phyloP scores from a whole-genome alignment of 2,113 vertebrate genomes.

The Okapia johnstoni region DNA sequence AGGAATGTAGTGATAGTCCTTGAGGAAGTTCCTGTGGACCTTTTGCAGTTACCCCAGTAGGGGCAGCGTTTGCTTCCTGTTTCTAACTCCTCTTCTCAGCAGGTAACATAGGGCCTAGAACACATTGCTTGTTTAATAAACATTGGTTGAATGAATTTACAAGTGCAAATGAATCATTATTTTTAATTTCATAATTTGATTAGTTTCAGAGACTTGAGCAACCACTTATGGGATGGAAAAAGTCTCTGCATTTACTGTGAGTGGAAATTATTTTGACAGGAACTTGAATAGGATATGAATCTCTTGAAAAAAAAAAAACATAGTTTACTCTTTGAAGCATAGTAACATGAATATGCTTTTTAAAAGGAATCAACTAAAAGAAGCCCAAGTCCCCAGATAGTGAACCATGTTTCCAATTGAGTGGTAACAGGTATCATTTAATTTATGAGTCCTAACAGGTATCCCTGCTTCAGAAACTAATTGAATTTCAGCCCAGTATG shows the following conservation, averaged over 20 bases:
- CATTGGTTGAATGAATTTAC: background rate
- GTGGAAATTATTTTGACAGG: constrained; percentile 39
- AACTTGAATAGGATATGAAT: background rate
- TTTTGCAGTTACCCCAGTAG: background rate
- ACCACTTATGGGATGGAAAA: background rate
- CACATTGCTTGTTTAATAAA: background rate
- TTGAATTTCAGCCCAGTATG: constrained; percentile 32
- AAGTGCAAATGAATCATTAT: background rate
- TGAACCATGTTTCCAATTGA: background rate
- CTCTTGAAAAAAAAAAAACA: background rate
- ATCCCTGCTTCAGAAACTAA: constrained; percentile 2
- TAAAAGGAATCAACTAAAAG: background rate
- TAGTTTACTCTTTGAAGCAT: background rate
- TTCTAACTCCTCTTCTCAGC: background rate
- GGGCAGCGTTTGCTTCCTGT: background rate
- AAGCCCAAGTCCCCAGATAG: background rate
- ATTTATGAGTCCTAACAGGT: background rate
- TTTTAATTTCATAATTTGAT: background rate
- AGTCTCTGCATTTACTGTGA: background rate
- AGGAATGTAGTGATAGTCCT: background rate
- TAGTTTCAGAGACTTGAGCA: background rate
- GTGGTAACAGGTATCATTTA: background rate
- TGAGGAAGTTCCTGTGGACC: background rate
- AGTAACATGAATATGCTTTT: background rate
- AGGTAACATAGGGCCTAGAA: too few relatives aligned